Percentiles rank a stretch among this genome's conserved stretches.
phyloP scores from a whole-genome alignment of 2,888 invertebrate species.

The Clostera curtula region DNA sequence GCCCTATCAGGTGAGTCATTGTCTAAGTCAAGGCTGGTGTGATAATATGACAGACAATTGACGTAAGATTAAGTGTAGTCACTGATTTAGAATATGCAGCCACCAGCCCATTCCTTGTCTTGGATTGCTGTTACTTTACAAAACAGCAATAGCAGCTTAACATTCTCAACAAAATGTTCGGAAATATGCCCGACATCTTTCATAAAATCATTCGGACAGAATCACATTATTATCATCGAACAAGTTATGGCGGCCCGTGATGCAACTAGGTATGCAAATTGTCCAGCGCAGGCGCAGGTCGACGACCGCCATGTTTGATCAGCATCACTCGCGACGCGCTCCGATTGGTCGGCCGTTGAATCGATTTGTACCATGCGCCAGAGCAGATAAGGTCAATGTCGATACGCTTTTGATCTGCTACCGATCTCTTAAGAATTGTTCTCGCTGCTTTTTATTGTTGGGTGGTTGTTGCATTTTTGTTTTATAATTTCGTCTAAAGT shows the following conservation, averaged over 20 bases:
- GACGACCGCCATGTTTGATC: constrained; percentile 55
- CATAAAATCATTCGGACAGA: constrained; percentile 24
- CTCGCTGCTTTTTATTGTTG: constrained; percentile 12
- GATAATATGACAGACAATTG: too few relatives aligned
- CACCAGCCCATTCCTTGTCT: too few relatives aligned
- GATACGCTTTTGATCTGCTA: constrained; percentile 62
- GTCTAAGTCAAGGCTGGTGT: too few relatives aligned
- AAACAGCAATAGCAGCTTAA: too few relatives aligned
- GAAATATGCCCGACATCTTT: constrained; percentile 12
- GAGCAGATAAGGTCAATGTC: constrained; percentile 66
- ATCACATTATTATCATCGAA: constrained; percentile 45
- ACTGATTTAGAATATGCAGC: too few relatives aligned
- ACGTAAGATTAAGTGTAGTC: too few relatives aligned
- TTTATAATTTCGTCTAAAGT: constrained; percentile 1
- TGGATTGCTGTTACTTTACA: too few relatives aligned
- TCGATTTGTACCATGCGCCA: constrained; percentile 64
- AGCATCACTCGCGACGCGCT: constrained; percentile 46
- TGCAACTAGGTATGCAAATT: constrained; percentile 69
- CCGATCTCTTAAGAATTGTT: constrained; percentile 39
- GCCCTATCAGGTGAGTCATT: not conserved
- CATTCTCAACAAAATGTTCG: too few relatives aligned
- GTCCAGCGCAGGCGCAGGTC: constrained; percentile 50
- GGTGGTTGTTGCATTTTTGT: constrained; percentile 8
- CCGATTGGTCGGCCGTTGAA: constrained; percentile 53
- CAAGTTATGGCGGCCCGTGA: constrained; percentile 48